Conservation (phyloP, 2,113 vertebrate genomes). For the Mirza zaza region DNA sequence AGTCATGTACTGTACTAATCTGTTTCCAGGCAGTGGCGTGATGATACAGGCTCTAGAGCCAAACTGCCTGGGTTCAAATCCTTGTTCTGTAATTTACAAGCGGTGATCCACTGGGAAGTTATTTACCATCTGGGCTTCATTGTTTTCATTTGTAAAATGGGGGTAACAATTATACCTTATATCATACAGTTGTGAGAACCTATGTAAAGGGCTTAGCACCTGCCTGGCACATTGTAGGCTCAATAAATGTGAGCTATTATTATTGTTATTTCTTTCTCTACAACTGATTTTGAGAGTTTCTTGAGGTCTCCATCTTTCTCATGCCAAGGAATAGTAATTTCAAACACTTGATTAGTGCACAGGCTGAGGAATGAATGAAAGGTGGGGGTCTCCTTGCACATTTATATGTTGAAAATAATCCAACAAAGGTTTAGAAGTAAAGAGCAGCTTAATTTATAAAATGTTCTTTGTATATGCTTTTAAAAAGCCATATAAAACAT, state of each 20-base stretch:
- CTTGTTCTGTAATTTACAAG: background rate
- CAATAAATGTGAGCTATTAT: background rate
- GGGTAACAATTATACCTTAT: background rate
- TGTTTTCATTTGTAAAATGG: slow-evolving; percentile 14
- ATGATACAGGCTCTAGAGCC: background rate
- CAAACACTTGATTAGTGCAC: background rate
- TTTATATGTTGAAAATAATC: background rate
- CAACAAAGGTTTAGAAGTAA: slow-evolving; percentile 23
- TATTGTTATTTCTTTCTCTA: background rate
- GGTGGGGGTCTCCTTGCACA: background rate
- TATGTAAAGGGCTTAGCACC: background rate
- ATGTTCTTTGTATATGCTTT: background rate
- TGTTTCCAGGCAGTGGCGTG: slow-evolving; percentile 39
- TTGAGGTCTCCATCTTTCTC: background rate
- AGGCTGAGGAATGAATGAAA: background rate
- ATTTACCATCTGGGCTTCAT: background rate
- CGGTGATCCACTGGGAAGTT: background rate
- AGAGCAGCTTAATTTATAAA: background rate
- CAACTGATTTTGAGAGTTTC: background rate
- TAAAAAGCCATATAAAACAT: background rate
- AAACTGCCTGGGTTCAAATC: slow-evolving; percentile 22
- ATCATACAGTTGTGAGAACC: background rate
- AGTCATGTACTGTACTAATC: background rate
- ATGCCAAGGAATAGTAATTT: background rate
- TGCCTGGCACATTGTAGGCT: background rate